These are phyloP conservation scores for Forbesichthys agassizii DNA, from an alignment of 2,113 vertebrate genomes.

Conservation along the genomic window DNA sequence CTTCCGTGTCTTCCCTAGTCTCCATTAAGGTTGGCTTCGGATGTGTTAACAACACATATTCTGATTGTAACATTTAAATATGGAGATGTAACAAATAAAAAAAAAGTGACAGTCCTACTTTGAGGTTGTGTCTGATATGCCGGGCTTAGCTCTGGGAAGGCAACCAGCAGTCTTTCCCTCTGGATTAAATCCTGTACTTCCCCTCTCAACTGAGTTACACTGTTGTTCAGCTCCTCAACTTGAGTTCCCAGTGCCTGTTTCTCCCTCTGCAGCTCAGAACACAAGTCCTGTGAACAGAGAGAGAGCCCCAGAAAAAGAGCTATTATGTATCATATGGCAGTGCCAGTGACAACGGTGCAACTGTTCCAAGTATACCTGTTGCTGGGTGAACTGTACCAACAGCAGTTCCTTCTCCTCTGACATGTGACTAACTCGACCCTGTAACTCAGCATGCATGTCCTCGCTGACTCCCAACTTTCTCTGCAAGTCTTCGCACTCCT, in stretches of 20 bases:
- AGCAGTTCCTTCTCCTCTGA: constrained; percentile 66
- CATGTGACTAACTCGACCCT: constrained; percentile 66
- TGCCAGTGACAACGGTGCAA: neutral
- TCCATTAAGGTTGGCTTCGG: neutral
- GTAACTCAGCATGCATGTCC: constrained; percentile 68
- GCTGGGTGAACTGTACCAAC: constrained; percentile 66
- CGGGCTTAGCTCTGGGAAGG: constrained; percentile 85
- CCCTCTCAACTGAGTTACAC: constrained; percentile 62
- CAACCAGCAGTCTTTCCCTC: constrained; percentile 84
- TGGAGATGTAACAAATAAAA: neutral
- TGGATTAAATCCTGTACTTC: constrained; percentile 69
- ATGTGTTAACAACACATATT: neutral
- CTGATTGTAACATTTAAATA: neutral
- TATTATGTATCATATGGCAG: neutral
- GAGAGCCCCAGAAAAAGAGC: neutral
- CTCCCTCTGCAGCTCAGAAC: constrained; percentile 72
- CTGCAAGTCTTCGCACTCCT: constrained; percentile 83
- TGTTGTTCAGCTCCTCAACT: constrained; percentile 58
- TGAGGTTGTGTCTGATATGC: constrained; percentile 69
- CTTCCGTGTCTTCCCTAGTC: too few relatives aligned
- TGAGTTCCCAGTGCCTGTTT: constrained; percentile 74
- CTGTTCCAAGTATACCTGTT: constrained; percentile 74
- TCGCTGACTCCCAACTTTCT: constrained; percentile 74
- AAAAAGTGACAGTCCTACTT: constrained; percentile 71
- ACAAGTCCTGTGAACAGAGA: constrained; percentile 70